phyloP scores from a whole-genome alignment of 2,113 vertebrate species.

The Eleginops maclovinus region DNA sequence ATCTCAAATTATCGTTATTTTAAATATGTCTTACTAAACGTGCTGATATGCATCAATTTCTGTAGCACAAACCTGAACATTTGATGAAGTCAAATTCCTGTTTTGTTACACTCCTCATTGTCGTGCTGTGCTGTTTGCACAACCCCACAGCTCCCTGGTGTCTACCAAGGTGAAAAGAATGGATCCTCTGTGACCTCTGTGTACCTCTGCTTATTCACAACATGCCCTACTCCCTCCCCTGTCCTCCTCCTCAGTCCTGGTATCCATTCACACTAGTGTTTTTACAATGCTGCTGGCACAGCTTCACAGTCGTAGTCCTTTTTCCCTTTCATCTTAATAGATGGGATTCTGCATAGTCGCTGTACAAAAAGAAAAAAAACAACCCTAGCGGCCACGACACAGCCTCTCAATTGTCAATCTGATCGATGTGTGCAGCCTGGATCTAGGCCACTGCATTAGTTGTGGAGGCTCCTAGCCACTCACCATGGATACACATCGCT shows the following conservation, averaged over 20 bases:
- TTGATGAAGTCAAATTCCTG: too few species aligned
- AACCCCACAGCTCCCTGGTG: conserved; percentile 13
- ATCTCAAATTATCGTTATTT: too few species aligned
- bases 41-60: too few species aligned
- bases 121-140: conserved; percentile 2
- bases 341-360: conserved; percentile 31
- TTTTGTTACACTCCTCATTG: neutral
- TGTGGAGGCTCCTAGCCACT: conserved; percentile 46
- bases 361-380: conserved; percentile 14
- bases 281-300: conserved; percentile 3
- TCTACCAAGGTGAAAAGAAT: conserved; percentile 57
- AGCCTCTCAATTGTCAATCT: conserved; percentile 69
- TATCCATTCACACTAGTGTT: conserved; percentile 18
- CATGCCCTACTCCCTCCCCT: conserved; percentile 23
- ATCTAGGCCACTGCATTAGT: conserved; percentile 72
- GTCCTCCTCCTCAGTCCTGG: conserved; percentile 1
- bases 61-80: too few species aligned
- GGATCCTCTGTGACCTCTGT: conserved; percentile 51
- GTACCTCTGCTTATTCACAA: conserved; percentile 43
- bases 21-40: too few species aligned
- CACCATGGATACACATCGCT: conserved; percentile 57
- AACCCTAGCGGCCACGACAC: conserved; percentile 47
- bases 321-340: conserved; percentile 55
- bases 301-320: conserved; percentile 19
- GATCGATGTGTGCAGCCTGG: conserved; percentile 68